Percentiles rank a stretch among this genome's conserved stretches.
Evolutionary conservation across 1,140 invertebrate genomes (phyloP).

Genomic region (Brachionus manjavacas): DNA sequence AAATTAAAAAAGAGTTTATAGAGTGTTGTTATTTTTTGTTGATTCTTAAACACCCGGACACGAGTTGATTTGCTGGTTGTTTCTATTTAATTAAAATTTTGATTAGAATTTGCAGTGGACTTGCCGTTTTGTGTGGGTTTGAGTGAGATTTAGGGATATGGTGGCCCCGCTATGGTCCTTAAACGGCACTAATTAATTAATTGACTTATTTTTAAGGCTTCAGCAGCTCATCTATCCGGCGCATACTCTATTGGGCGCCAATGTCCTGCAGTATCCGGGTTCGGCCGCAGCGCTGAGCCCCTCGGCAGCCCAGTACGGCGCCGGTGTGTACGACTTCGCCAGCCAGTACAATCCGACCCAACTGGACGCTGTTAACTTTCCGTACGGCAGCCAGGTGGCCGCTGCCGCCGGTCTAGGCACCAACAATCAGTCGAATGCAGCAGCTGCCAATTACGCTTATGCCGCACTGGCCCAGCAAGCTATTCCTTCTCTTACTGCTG

Average conservation of each 20-base stretch:
- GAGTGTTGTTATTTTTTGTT: conserved; percentile 7
- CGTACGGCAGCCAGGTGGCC: not conserved
- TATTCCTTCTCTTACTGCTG: conserved; percentile 26
- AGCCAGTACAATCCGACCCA: conserved; percentile 7
- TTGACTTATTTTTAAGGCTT: not conserved
- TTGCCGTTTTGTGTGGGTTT: not conserved
- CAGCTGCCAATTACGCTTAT: conserved; percentile 35
- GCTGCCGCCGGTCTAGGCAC: conserved; percentile 6
- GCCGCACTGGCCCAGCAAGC: conserved; percentile 35
- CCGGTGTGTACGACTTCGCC: conserved; percentile 1
- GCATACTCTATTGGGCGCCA: conserved; percentile 30
- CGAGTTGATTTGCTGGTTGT: conserved; percentile 1
- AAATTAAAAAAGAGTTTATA: not conserved
- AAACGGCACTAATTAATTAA: not conserved
- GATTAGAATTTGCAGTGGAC: conserved; percentile 30
- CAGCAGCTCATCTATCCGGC: conserved; percentile 39
- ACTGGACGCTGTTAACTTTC: conserved; percentile 30
- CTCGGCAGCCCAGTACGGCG: not conserved
- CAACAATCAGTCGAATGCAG: not conserved
- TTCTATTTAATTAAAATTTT: conserved; percentile 17
- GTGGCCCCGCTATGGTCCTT: not conserved
- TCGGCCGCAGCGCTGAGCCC: not conserved
- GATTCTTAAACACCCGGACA: not conserved
- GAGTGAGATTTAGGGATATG: not conserved
- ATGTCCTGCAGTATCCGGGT: not conserved